Base-by-base conservation (phyloP, 2,888 invertebrate species). In the Diadegma fenestrale region DNA sequence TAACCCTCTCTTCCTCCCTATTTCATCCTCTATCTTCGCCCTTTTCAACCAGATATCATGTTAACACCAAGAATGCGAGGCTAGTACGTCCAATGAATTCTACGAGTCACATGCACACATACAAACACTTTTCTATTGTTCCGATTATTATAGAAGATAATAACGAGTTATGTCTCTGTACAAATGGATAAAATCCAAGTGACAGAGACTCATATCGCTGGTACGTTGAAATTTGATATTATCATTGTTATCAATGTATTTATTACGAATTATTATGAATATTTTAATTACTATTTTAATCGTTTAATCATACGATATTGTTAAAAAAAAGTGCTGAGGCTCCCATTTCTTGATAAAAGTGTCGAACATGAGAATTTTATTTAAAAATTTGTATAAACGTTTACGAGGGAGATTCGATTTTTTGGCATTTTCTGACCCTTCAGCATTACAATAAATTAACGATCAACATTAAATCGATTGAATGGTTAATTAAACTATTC, bases 1-100 rank as follows among this genome's bases (percentile, higher is more conserved):
- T 37, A 61, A 61, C 79, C 63, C 61, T 26, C 51, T 17, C 26
- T 10, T n/a, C 51, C 37, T n/a, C 54, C 12, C 19, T 30, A 10
- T 37, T 73, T 48, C 41, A 30, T 26, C n/a, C 43, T 19, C 51
- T 64, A 33, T 77, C 54, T 26, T 33, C 45, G 17, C 58, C 58
- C 78, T 45, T 69, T 71, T 71, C 61, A 37, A 43, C 19, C 71
- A 43, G 54, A 73, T 68, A 68, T 68, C 30, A 73, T 45, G 68
- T 73, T 58, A 66, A 45, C 54, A 58, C 54, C 26, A 43, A 41
- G 51, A 64, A 41, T 41, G 48, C 22, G 51, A 80, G 61, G 37
- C 69, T 30, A 64, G 66, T n/a, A 58, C 43, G 43, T 54, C 43
- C 30, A 58, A 68, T 45, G 45, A 45, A 61, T 45, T 26, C 22